Conservation (phyloP, 1,140 invertebrate species). For the Megalopta genalis region DNA sequence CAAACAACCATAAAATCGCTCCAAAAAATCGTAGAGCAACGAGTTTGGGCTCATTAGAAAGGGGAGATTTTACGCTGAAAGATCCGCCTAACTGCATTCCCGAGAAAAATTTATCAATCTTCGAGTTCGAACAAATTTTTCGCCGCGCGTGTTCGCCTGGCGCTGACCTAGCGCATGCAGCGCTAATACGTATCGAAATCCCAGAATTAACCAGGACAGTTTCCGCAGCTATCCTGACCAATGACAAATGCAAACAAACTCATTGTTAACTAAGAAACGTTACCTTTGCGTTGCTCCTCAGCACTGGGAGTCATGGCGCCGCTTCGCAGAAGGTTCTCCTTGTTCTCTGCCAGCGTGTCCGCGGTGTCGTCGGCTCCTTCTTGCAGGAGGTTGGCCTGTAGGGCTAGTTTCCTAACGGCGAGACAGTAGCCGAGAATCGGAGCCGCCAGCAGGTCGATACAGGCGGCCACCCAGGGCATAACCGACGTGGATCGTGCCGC, state of each 20-base stretch:
- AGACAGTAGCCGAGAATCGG: slow-evolving; percentile 74
- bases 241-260: not conserved
- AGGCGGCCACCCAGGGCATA: slow-evolving; percentile 77
- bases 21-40: too few species aligned
- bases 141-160: too few species aligned
- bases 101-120: too few species aligned
- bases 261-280: not conserved
- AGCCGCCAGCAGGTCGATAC: slow-evolving; percentile 71
- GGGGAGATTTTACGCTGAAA: too few species aligned
- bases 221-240: not conserved
- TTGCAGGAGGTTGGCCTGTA: slow-evolving; percentile 71
- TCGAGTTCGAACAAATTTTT: too few species aligned
- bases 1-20: too few species aligned
- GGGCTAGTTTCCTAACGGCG: slow-evolving; percentile 69
- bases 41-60: too few species aligned
- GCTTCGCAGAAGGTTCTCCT: not conserved
- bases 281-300: slow-evolving; percentile 55
- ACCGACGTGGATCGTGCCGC: slow-evolving; percentile 20
- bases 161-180: too few species aligned
- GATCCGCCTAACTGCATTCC: too few species aligned
- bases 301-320: slow-evolving; percentile 45
- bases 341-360: slow-evolving; percentile 14
- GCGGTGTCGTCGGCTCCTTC: slow-evolving; percentile 26
- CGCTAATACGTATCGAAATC: too few species aligned
- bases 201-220: not conserved